phyloP scores from a whole-genome alignment of 2,888 invertebrate genomes.

The Amphipyra berbera region DNA sequence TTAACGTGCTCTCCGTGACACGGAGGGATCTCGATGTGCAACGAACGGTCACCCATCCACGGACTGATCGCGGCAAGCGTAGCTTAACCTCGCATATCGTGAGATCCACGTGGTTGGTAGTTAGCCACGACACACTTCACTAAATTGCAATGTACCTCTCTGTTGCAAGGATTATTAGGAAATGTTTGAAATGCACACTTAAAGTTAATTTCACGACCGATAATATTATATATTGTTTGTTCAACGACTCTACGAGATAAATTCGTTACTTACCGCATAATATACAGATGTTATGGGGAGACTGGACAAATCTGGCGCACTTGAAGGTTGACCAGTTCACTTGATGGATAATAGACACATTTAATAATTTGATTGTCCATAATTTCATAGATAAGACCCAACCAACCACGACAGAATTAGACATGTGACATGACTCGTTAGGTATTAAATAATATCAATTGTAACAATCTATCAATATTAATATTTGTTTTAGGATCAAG shows the following conservation, averaged over 20 bases:
- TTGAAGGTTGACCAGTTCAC: conserved; percentile 56
- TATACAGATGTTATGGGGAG: conserved; percentile 34
- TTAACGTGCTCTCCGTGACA: too few species aligned
- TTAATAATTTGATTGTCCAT: conserved; percentile 42
- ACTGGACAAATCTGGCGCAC: conserved; percentile 38
- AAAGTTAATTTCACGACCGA: conserved; percentile 33
- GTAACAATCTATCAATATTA: conserved; percentile 10
- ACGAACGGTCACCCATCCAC: too few species aligned
- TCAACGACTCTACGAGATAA: conserved; percentile 22
- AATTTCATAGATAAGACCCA: conserved; percentile 41
- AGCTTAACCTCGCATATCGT: too few species aligned
- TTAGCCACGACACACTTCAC: conserved; percentile 2
- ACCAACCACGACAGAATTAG: conserved; percentile 28
- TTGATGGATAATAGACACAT: conserved; percentile 47
- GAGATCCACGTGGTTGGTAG: too few species aligned
- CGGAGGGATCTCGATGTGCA: too few species aligned
- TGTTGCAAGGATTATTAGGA: conserved; percentile 30
- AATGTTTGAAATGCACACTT: conserved; percentile 29
- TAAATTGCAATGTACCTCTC: conserved; percentile 13
- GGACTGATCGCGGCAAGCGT: too few species aligned
- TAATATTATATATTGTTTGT: conserved; percentile 25
- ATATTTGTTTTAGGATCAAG: conserved; percentile 91
- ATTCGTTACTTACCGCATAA: conserved; percentile 21
- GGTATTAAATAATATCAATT: conserved; percentile 33
- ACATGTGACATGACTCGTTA: conserved; percentile 46